phyloP scores from a whole-genome alignment of 2,797 vertebrate genomes.

The Prionace glauca region DNA sequence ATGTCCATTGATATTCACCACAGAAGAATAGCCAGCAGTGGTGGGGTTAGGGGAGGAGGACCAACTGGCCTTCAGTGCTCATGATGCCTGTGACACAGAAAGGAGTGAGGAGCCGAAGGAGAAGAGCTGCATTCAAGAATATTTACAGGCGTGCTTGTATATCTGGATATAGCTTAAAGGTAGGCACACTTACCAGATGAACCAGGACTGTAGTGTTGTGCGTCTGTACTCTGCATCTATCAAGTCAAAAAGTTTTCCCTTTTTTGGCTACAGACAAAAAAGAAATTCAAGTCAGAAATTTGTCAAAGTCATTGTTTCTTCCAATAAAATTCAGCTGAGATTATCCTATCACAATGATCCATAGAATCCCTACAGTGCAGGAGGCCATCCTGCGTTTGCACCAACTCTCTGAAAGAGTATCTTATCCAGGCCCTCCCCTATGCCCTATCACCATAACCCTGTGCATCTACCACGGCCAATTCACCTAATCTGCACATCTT shows the following conservation, averaged over 20 bases:
- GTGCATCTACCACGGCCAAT: too few relatives aligned
- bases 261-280: slow-evolving; percentile 58
- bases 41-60: not conserved
- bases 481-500: too few relatives aligned
- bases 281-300: not conserved
- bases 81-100: not conserved
- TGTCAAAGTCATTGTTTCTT: not conserved
- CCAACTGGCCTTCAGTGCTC: not conserved
- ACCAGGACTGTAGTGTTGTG: slow-evolving; percentile 84
- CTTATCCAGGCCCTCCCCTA: too few relatives aligned
- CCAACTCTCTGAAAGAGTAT: too few relatives aligned
- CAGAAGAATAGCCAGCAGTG: not conserved
- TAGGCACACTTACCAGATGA: slow-evolving; percentile 76
- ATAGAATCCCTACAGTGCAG: too few relatives aligned
- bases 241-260: slow-evolving; percentile 73
- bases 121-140: not conserved
- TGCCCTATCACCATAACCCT: too few relatives aligned
- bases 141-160: slow-evolving; percentile 17
- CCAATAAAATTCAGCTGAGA: not conserved
- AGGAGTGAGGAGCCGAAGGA: not conserved
- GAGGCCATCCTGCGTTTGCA: too few relatives aligned
- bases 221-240: slow-evolving; percentile 64
- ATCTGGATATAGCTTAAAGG: not conserved
- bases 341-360: not conserved
- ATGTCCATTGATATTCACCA: not conserved